A percentile compares a stretch with the other conserved stretches of the same genome.
Conservation (phyloP, 1,140 invertebrate species). For the Nymphalis io region DNA sequence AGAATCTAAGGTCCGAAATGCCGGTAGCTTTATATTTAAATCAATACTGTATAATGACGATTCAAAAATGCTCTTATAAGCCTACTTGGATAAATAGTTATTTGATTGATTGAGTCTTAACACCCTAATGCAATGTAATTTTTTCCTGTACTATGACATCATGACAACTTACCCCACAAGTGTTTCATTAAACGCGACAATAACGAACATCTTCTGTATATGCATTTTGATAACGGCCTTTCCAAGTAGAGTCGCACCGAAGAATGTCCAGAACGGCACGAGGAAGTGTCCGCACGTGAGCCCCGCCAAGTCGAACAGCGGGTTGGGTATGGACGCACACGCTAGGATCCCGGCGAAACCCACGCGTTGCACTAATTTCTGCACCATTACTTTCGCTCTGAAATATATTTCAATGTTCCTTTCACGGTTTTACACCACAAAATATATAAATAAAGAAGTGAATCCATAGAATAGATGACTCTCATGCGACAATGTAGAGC, state of each 20-base stretch:
- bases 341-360: conserved; percentile 98
- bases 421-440: no score
- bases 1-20: no score
- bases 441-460: no score
- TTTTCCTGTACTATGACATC: no score
- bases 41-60: no score
- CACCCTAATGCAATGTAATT: no score
- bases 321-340: conserved; percentile 99
- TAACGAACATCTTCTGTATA: conserved; percentile 99
- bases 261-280: conserved; percentile 99
- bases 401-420: conserved; percentile 22
- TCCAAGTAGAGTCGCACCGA: conserved; percentile 98
- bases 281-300: conserved; percentile 99
- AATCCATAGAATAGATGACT: no score
- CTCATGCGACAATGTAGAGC: no score
- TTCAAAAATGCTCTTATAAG: no score
- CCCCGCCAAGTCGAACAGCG: conserved; percentile 98
- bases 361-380: conserved; percentile 95
- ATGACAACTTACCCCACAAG: conserved; percentile 89
- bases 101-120: no score
- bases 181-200: conserved; percentile 70
- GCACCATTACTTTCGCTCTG: conserved; percentile 91
- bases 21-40: no score
- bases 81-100: no score
- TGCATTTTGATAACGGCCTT: conserved; percentile 99